Evolutionary conservation across 2,113 vertebrate species (phyloP).

Genomic region (Odontophorus gujanensis): DNA sequence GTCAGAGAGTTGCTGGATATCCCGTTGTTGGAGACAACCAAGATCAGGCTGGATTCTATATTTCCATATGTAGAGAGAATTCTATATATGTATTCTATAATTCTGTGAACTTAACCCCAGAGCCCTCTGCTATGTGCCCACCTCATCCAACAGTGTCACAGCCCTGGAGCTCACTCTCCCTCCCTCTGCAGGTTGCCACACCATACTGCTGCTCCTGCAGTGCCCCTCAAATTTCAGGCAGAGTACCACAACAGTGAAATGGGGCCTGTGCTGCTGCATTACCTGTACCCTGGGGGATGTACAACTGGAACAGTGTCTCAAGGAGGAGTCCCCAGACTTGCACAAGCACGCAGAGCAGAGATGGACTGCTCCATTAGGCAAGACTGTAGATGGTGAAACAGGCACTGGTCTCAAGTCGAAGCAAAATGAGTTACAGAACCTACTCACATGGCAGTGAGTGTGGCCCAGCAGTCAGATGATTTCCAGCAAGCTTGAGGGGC

Average conservation of each 20-base stretch:
- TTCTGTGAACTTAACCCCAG: background rate
- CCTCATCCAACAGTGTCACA: background rate
- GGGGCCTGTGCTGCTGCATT: background rate
- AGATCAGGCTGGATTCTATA: no score
- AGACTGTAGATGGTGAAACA: background rate
- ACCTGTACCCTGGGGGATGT: background rate
- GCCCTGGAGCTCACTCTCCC: background rate
- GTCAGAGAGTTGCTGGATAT: no score
- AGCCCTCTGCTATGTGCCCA: background rate
- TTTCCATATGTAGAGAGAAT: no score
- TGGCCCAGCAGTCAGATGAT: slow-evolving; percentile 12
- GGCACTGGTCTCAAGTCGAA: background rate
- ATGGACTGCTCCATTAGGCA: background rate
- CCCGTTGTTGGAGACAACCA: no score
- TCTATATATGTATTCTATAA: no score
- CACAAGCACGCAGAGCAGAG: background rate
- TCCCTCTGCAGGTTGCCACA: background rate
- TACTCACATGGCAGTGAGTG: background rate
- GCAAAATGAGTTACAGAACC: background rate
- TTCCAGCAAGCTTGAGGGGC: slow-evolving; percentile 15
- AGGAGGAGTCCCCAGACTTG: background rate
- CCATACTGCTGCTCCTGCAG: background rate
- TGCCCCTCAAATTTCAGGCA: accelerated
- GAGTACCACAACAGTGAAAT: background rate
- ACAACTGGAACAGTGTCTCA: background rate